Conservation (phyloP, 2,888 invertebrate species). For the Aphodius granarius region DNA sequence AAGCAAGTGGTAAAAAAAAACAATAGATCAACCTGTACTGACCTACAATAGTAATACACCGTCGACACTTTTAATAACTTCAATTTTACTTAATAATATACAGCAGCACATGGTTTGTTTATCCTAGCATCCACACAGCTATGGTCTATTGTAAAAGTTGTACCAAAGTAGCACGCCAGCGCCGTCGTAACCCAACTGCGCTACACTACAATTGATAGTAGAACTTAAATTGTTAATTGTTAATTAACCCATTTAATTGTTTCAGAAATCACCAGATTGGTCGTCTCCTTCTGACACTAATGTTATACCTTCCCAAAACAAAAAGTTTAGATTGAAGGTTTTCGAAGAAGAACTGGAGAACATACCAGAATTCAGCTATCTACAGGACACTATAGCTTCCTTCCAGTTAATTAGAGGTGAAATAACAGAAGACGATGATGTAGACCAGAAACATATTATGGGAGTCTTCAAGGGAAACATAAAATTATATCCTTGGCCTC, state of each 20-base stretch:
- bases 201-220: no score
- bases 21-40: no score
- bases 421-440: slow-evolving; percentile 51
- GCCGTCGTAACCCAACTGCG: no score
- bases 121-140: no score
- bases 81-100: no score
- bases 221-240: no score
- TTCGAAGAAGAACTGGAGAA: slow-evolving; percentile 69
- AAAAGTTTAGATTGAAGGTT: slow-evolving; percentile 30
- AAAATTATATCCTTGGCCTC: slow-evolving; percentile 70
- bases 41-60: background rate
- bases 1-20: background rate
- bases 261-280: background rate
- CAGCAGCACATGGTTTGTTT: no score
- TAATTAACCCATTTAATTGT: no score
- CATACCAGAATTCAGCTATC: slow-evolving; percentile 65
- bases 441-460: slow-evolving; percentile 54
- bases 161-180: no score
- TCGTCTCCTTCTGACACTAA: background rate
- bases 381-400: slow-evolving; percentile 67
- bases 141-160: no score
- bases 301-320: background rate
- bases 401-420: slow-evolving; percentile 67
- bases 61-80: background rate
- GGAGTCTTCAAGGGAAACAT: slow-evolving; percentile 48